These are phyloP conservation scores for Diplolepis rosae DNA, from an alignment of 2,888 invertebrate species.

Conservation along the genomic window DNA sequence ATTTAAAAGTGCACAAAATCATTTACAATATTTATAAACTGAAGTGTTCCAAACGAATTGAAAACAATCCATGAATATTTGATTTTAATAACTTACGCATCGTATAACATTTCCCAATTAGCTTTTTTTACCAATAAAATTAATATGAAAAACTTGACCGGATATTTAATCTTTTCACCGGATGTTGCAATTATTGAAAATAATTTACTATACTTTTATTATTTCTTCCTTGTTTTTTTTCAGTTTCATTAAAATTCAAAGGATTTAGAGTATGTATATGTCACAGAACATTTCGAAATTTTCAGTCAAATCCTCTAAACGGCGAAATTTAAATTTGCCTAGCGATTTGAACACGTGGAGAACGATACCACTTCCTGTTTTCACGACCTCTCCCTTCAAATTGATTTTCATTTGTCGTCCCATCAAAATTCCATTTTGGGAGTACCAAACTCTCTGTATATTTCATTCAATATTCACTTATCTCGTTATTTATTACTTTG, in stretches of 20 bases:
- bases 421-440: slow-evolving; percentile 18
- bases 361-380: slow-evolving; percentile 12
- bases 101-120: no score
- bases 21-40: no score
- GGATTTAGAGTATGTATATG: neutral
- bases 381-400: neutral
- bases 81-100: no score
- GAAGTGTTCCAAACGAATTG: no score
- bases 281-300: neutral
- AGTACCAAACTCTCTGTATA: neutral
- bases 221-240: neutral
- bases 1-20: neutral
- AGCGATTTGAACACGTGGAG: neutral
- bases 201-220: neutral
- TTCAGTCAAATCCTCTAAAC: neutral
- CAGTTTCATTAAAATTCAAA: neutral
- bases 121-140: no score
- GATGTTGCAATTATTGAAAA: no score
- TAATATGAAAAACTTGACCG: no score
- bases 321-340: neutral
- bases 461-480: neutral
- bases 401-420: slow-evolving; percentile 4
- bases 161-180: no score
- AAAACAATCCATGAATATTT: no score
- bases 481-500: neutral